Evolutionary conservation across 2,888 invertebrate genomes (phyloP).

Genomic region (Cactoblastis cactorum): DNA sequence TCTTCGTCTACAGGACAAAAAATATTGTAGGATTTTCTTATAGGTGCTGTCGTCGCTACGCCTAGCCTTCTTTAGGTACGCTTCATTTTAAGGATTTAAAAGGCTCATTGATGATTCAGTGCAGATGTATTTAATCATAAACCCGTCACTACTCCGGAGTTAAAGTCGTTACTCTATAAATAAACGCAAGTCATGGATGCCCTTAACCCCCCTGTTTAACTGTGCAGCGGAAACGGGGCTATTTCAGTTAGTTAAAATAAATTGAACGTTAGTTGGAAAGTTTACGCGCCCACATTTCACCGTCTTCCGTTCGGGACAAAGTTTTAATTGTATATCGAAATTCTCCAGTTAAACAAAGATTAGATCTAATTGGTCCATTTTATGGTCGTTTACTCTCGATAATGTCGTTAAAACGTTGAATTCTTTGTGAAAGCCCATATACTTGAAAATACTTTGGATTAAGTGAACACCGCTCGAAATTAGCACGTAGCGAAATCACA

Average conservation of each 20-base stretch:
- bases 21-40: too few species aligned
- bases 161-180: constrained; percentile 10
- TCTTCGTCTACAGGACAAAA: too few species aligned
- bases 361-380: constrained; percentile 7
- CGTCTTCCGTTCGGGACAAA: constrained; percentile 12
- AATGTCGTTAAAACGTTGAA: neutral
- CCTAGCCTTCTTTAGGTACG: too few species aligned
- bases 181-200: constrained; percentile 16
- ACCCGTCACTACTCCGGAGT: constrained; percentile 4
- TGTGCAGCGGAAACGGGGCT: constrained; percentile 45
- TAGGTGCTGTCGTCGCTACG: too few species aligned
- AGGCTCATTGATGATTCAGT: neutral
- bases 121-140: neutral
- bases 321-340: constrained; percentile 13
- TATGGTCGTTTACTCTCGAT: neutral
- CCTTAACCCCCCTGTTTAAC: constrained; percentile 27
- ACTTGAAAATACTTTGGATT: too few species aligned
- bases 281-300: constrained; percentile 14
- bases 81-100: too few species aligned
- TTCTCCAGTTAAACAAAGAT: constrained; percentile 10
- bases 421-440: too few species aligned
- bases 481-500: too few species aligned
- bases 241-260: constrained; percentile 63
- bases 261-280: constrained; percentile 34
- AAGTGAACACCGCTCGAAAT: too few species aligned